Evolutionary conservation across 2,797 vertebrate species (phyloP).

Genomic region (Esox masquinongy): DNA sequence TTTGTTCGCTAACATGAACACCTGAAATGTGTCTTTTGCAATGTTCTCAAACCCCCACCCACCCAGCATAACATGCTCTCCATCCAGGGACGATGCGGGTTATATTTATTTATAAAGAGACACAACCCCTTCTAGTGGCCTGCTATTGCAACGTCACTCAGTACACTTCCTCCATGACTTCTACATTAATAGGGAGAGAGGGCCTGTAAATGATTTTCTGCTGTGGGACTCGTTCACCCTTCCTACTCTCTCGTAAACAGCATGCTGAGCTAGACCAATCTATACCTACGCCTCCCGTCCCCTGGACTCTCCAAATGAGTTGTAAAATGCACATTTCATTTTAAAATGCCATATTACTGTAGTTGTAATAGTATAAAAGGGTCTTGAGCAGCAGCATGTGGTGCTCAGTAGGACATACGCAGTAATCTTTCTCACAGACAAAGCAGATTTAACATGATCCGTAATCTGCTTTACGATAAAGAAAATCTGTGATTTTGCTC

Average conservation of each 20-base stretch:
- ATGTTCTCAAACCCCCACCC: too few species aligned
- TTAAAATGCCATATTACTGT: conserved; percentile 65
- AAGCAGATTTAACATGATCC: conserved; percentile 27
- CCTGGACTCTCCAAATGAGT: conserved; percentile 48
- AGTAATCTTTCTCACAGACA: conserved; percentile 66
- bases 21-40: too few species aligned
- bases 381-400: conserved; percentile 49
- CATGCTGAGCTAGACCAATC: conserved; percentile 32
- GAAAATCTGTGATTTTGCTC: conserved; percentile 34
- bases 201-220: conserved; percentile 40
- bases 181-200: conserved; percentile 32
- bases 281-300: conserved; percentile 67
- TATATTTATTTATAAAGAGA: conserved; percentile 71
- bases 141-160: conserved; percentile 59
- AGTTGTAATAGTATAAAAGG: conserved; percentile 70
- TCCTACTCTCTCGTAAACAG: conserved; percentile 23
- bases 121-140: conserved; percentile 72
- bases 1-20: too few species aligned
- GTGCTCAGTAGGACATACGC: conserved; percentile 41
- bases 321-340: conserved; percentile 26
- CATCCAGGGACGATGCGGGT: conserved; percentile 27
- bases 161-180: conserved; percentile 29
- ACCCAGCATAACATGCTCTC: too few species aligned
- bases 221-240: conserved; percentile 38
- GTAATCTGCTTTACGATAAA: conserved; percentile 60